Evolutionary conservation across 2,888 invertebrate species (phyloP), one percentile per base, ranked within the genome.

Genomic region (Synergus umbraculus): DNA sequence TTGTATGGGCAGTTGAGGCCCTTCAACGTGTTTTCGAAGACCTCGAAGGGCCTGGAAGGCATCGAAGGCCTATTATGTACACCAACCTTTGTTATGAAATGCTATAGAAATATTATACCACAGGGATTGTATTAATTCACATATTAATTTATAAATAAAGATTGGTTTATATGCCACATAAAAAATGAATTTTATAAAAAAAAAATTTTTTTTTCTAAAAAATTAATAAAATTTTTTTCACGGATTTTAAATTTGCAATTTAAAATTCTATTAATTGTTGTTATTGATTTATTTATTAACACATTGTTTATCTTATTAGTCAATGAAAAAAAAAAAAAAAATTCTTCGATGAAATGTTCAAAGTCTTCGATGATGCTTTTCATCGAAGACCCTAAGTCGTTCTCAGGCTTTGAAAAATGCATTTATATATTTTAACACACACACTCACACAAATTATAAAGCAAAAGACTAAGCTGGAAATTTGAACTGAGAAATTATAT

Each of bases 41-140:
- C n/a, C 41, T 15, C 54, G 15, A 49, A 37, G 41, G 73, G 37
- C 54, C n/a, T 73, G 18, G 54, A 73, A 58, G 22, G 29, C 54
- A 54, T 49, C 22, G 1, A 10, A 49, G 37, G 22, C 82, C 81
- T 82, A 63, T 76, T 79, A 78, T 83, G 84, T 80, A 76, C 43
- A 44, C 1, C 67, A 54, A 46, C 86, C 79, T 85, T 90, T 89
- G 87, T 89, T 85, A 79, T 43, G 76, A 81, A 65, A 77, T 64
- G 66, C 86, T 81, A 88, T 88, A 88, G 89, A 90, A 90, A 88
- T 88, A 88, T 88, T 85, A 85, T 87, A 86, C 86, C 83, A 83
- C 85, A 88, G 84, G 81, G 58, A 37, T 41, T 46, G 43, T 77
- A 54, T 46, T 67, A 60, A 69, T 22, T 43, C 41, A n/a, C n/a